A percentile compares a stretch with the other conserved stretches of the same genome.
Evolutionary conservation across 2,888 invertebrate genomes (phyloP).

Genomic region (Aricia artaxerxes): DNA sequence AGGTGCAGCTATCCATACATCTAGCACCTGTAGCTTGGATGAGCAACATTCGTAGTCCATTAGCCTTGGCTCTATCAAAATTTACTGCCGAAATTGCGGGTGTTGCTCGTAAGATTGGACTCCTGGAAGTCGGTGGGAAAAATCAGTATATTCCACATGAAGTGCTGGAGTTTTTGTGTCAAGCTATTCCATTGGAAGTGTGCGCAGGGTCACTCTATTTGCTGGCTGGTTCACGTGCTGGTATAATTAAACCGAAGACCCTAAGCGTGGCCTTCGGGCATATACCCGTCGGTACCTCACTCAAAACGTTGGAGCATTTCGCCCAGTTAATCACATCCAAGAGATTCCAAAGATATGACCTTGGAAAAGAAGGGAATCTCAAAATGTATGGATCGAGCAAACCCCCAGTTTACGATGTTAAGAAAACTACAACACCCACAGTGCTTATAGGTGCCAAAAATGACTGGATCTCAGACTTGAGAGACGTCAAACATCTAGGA

Average conservation of each 20-base stretch:
- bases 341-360: slow-evolving; percentile 63
- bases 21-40: slow-evolving; percentile 68
- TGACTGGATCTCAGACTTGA: slow-evolving; percentile 82
- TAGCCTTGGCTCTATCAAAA: slow-evolving; percentile 39
- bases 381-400: slow-evolving; percentile 55
- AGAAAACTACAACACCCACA: slow-evolving; percentile 58
- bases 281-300: slow-evolving; percentile 77
- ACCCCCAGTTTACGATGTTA: slow-evolving; percentile 65
- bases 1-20: slow-evolving; percentile 69
- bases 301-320: slow-evolving; percentile 71
- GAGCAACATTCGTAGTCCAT: slow-evolving; percentile 60
- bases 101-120: slow-evolving; percentile 63
- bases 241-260: slow-evolving; percentile 75
- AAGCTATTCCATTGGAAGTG: slow-evolving; percentile 63
- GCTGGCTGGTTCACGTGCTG: slow-evolving; percentile 78
- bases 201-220: slow-evolving; percentile 81
- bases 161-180: slow-evolving; percentile 59
- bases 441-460: slow-evolving; percentile 66
- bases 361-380: slow-evolving; percentile 58
- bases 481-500: slow-evolving; percentile 78
- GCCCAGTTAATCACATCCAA: slow-evolving; percentile 69
- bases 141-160: slow-evolving; percentile 63
- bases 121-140: slow-evolving; percentile 83
- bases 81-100: neutral
- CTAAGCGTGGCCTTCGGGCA: slow-evolving; percentile 77